A percentile compares a stretch with the other conserved stretches of the same genome.
Conservation (phyloP, 92 coral and sea anemone species). For the Phenganax marumi region DNA sequence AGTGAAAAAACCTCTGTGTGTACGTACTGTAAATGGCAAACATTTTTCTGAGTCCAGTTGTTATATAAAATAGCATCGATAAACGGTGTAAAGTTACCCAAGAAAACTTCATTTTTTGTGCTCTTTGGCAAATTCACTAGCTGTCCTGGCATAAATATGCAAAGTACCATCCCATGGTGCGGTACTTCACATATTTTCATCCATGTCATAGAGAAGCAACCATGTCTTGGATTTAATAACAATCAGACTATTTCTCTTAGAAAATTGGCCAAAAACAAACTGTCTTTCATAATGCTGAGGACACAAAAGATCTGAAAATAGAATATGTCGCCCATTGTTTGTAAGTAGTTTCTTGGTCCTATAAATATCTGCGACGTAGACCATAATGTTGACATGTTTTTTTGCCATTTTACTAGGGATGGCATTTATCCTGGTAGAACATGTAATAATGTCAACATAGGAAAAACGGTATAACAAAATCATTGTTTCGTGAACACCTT, state of each 20-base stretch:
- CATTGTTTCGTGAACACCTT: not conserved
- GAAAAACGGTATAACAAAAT: conserved; percentile 17
- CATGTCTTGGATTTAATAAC: not conserved
- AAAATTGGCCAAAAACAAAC: conserved; percentile 27
- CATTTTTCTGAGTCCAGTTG: too few relatives aligned
- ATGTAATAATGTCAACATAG: conserved; percentile 12
- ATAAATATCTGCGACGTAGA: too few relatives aligned
- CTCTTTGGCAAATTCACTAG: too few relatives aligned
- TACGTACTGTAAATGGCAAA: too few relatives aligned
- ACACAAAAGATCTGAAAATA: conserved; percentile 63
- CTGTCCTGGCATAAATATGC: too few relatives aligned
- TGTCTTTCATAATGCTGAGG: conserved; percentile 5
- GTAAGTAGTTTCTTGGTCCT: conserved; percentile 56
- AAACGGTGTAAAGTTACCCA: too few relatives aligned
- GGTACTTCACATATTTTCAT: too few relatives aligned
- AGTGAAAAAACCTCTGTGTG: too few relatives aligned
- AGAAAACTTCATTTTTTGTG: too few relatives aligned
- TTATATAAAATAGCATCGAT: too few relatives aligned
- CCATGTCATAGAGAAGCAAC: too few relatives aligned
- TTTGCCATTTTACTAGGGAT: not conserved
- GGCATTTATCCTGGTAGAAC: not conserved
- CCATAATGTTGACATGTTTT: not conserved
- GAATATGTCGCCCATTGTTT: conserved; percentile 77
- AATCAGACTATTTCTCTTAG: not conserved
- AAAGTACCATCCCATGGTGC: too few relatives aligned